Conservation (phyloP, 2,113 vertebrate genomes). For the Elgaria multicarinata region DNA sequence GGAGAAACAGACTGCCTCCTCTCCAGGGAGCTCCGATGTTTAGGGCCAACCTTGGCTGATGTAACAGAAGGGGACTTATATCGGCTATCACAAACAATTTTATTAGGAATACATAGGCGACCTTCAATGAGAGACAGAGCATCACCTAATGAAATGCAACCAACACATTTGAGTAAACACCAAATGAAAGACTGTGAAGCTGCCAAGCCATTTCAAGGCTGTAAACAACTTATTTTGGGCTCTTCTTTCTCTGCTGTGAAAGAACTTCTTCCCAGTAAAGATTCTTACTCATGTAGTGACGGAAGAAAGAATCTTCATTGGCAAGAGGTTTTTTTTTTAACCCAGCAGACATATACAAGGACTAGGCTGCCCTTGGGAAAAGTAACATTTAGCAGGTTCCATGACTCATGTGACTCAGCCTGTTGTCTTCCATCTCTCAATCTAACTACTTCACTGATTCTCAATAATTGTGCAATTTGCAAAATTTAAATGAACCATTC, state of each 20-base stretch:
- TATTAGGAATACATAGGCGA: background rate
- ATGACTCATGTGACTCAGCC: background rate
- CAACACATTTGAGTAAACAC: background rate
- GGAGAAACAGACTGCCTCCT: background rate
- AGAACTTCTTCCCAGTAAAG: background rate
- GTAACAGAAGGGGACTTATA: background rate
- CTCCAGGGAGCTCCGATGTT: background rate
- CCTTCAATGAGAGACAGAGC: background rate
- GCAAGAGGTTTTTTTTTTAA: background rate
- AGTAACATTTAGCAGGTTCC: background rate
- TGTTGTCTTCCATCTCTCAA: too few relatives aligned
- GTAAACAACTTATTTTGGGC: background rate
- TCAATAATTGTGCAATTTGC: too few relatives aligned
- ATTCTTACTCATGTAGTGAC: background rate
- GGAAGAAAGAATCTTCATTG: background rate
- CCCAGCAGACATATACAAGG: background rate
- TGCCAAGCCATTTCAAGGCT: background rate
- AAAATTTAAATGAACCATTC: too few relatives aligned
- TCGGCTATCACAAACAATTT: background rate
- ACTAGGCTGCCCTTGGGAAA: background rate
- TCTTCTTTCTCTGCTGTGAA: background rate
- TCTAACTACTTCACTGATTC: too few relatives aligned
- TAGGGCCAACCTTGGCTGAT: background rate
- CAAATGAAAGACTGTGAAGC: background rate
- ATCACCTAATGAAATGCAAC: background rate